Percentiles rank a stretch among this genome's conserved stretches.
Conservation (phyloP, 2,888 invertebrate species). For the Caenorhabditis becei region DNA sequence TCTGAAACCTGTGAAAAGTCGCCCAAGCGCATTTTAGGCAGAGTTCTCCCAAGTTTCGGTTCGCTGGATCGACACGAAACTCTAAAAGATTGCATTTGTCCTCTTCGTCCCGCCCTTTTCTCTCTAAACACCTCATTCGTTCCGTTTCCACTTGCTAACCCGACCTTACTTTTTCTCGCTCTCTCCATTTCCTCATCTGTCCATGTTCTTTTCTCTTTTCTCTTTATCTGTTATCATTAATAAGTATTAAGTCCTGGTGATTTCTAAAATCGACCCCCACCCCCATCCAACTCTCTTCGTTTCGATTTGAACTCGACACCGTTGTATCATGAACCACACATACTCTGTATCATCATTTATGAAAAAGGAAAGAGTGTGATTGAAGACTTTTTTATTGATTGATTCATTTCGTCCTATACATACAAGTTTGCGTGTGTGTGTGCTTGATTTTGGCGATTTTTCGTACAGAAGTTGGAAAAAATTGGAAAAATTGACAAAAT, state of each 20-base stretch:
- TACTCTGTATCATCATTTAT: conserved; percentile 35
- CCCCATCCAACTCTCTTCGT: no score
- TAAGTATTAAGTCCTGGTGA: conserved; percentile 33
- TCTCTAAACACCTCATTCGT: conserved; percentile 47
- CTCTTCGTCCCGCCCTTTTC: no score
- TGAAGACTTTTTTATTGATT: no score
- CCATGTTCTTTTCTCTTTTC: background rate
- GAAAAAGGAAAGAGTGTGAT: conserved; percentile 38
- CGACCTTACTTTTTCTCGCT: conserved; percentile 2
- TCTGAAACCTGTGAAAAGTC: background rate
- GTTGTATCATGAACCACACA: conserved; percentile 22
- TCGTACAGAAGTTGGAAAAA: conserved; percentile 21
- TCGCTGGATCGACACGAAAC: conserved; percentile 50
- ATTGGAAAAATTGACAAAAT: conserved; percentile 1
- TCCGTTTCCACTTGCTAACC: conserved; percentile 1
- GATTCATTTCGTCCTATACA: conserved; percentile 46
- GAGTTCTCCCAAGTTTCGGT: conserved; percentile 21
- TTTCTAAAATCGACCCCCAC: conserved; percentile 29
- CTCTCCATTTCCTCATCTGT: background rate
- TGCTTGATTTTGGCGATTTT: conserved; percentile 27
- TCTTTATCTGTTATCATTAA: background rate
- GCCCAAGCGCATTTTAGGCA: conserved; percentile 22
- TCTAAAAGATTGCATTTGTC: conserved; percentile 32
- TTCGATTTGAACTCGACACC: background rate
- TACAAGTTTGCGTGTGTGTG: conserved; percentile 36